Conservation (phyloP, 2,113 vertebrate species). For the Meriones unguiculatus region DNA sequence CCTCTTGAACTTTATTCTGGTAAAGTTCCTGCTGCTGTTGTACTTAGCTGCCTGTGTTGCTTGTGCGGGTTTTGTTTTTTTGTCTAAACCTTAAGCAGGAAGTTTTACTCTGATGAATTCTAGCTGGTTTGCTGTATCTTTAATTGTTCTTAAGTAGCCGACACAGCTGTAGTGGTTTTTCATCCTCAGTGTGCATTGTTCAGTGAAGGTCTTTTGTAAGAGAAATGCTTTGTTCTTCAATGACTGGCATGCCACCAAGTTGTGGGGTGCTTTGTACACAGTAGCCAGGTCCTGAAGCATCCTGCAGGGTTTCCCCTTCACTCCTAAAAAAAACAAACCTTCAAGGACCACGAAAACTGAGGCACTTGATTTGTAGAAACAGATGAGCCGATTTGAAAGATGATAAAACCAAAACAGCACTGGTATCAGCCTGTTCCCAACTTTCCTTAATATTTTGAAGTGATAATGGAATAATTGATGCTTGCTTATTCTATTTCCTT, state of each 20-base stretch:
- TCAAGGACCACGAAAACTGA: background rate
- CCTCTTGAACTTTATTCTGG: background rate
- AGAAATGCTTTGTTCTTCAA: background rate
- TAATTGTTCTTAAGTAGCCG: background rate
- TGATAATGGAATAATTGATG: background rate
- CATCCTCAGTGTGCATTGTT: background rate
- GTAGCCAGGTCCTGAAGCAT: background rate
- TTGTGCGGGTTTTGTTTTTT: background rate
- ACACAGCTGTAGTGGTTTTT: background rate
- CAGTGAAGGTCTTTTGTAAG: background rate
- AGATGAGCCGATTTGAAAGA: background rate
- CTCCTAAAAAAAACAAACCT: background rate
- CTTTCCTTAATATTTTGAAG: background rate
- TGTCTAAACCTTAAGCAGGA: background rate
- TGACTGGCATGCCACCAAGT: background rate
- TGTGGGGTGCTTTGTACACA: background rate
- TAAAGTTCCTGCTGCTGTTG: background rate
- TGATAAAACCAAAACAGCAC: background rate
- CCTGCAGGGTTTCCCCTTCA: background rate
- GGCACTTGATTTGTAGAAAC: background rate
- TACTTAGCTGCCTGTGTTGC: background rate
- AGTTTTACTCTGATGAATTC: too few relatives aligned
- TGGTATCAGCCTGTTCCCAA: background rate
- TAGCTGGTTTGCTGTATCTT: too few relatives aligned
- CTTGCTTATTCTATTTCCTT: background rate